A percentile compares a stretch with the other conserved stretches of the same genome.
These are phyloP conservation scores for Saimiri boliviensis DNA, from an alignment of 2,113 vertebrate species.

Conservation along the genomic window DNA sequence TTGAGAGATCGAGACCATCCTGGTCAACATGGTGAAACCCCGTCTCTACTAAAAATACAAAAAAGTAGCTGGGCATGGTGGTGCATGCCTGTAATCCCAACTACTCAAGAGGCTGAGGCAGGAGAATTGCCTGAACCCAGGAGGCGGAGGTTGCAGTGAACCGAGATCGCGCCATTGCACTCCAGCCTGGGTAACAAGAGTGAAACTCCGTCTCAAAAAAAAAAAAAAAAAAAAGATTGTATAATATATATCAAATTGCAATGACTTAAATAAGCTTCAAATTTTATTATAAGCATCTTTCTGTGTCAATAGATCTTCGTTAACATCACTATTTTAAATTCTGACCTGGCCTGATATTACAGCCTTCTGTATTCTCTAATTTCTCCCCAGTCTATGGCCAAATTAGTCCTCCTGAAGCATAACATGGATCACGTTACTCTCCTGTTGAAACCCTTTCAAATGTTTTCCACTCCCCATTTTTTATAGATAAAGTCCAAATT, in stretches of 20 bases:
- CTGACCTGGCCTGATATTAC: background rate
- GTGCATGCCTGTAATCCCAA: no score
- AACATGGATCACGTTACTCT: background rate
- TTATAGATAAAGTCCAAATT: background rate
- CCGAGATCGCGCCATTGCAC: no score
- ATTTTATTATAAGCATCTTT: background rate
- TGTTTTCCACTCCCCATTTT: background rate
- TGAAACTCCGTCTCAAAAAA: no score
- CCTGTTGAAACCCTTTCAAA: background rate
- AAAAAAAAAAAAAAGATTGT: no score
- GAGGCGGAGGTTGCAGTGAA: no score
- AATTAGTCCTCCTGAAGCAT: background rate
- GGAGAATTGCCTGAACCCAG: no score
- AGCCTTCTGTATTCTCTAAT: background rate
- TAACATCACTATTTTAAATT: background rate
- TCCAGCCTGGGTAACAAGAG: no score
- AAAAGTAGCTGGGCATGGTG: no score
- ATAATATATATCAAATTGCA: background rate
- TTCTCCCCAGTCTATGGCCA: background rate
- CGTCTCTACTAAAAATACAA: no score
- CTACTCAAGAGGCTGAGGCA: no score
- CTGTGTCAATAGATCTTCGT: background rate
- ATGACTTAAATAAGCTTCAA: background rate
- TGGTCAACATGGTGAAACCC: no score
- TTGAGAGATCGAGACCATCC: no score